These are phyloP conservation scores for Myrmophylax atrothorax DNA, from an alignment of 2,113 vertebrate species.

Conservation along the genomic window DNA sequence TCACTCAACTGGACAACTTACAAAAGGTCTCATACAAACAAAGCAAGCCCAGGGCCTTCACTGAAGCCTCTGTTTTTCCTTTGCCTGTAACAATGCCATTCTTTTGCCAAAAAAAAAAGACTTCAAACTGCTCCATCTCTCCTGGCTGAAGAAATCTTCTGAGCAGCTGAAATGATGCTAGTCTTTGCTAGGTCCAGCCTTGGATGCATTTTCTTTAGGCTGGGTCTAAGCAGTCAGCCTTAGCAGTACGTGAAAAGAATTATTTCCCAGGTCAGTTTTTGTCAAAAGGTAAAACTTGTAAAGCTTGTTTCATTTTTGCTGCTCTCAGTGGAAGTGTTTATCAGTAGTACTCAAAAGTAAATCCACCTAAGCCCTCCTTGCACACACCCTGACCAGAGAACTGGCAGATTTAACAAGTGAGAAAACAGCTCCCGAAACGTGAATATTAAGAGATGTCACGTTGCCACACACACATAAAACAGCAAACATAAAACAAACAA, in stretches of 20 bases:
- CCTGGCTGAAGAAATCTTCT: not conserved
- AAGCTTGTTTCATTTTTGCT: not conserved
- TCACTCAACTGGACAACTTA: not conserved
- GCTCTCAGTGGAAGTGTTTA: not conserved
- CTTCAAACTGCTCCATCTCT: not conserved
- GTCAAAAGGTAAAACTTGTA: not conserved
- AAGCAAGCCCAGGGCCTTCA: not conserved
- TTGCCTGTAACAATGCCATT: not conserved
- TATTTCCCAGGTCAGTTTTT: not conserved
- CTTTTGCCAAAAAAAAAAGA: not conserved
- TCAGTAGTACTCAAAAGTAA: not conserved
- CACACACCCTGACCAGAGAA: not conserved
- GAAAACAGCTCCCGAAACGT: not conserved
- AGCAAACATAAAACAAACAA: conserved; percentile 44
- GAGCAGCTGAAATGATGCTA: not conserved
- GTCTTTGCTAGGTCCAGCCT: not conserved
- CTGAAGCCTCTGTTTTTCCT: not conserved
- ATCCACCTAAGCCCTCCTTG: conserved; percentile 1
- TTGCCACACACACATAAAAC: not conserved
- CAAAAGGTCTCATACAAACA: not conserved
- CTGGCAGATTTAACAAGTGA: not conserved
- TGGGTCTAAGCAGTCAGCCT: not conserved
- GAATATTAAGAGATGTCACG: not conserved
- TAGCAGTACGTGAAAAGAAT: not conserved
- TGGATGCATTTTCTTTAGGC: not conserved